phyloP scores from a whole-genome alignment of 2,113 vertebrate genomes.

The Dolichotis patagonum region DNA sequence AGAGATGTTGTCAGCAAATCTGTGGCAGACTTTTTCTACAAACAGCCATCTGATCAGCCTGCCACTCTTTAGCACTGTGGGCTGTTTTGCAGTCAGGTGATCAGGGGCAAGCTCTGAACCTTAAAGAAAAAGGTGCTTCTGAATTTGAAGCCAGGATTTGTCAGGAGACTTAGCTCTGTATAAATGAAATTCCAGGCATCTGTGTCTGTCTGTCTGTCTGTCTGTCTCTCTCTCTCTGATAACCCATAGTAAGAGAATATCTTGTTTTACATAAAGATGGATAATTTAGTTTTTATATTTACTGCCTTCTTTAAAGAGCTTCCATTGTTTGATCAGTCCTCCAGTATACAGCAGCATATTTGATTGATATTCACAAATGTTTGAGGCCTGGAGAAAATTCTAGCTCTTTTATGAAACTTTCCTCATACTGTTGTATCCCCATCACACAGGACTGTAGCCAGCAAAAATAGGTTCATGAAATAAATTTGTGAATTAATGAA shows the following conservation, averaged over 20 bases:
- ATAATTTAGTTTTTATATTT: slow-evolving; percentile 43
- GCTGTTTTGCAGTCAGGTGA: not conserved
- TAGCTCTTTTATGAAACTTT: not conserved
- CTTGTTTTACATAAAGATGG: slow-evolving; percentile 48
- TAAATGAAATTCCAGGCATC: not conserved
- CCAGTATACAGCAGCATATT: not conserved
- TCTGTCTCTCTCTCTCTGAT: not conserved
- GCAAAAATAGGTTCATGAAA: not conserved
- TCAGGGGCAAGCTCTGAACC: slow-evolving; percentile 3
- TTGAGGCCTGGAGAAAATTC: not conserved
- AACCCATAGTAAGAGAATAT: not conserved
- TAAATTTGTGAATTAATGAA: slow-evolving; percentile 34
- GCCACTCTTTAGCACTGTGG: not conserved
- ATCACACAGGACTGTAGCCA: not conserved
- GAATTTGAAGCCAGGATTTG: slow-evolving; percentile 26
- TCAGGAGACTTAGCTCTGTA: not conserved
- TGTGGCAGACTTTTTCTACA: slow-evolving; percentile 9
- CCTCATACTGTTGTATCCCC: not conserved
- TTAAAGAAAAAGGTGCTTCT: slow-evolving; percentile 18
- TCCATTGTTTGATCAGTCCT: not conserved
- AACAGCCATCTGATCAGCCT: not conserved
- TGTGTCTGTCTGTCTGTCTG: not conserved
- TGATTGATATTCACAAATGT: slow-evolving; percentile 17
- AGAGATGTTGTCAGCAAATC: slow-evolving; percentile 10
- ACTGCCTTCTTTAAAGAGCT: not conserved